These are phyloP conservation scores for Phalera bucephala DNA, from an alignment of 2,888 invertebrate species.

Conservation along the genomic window DNA sequence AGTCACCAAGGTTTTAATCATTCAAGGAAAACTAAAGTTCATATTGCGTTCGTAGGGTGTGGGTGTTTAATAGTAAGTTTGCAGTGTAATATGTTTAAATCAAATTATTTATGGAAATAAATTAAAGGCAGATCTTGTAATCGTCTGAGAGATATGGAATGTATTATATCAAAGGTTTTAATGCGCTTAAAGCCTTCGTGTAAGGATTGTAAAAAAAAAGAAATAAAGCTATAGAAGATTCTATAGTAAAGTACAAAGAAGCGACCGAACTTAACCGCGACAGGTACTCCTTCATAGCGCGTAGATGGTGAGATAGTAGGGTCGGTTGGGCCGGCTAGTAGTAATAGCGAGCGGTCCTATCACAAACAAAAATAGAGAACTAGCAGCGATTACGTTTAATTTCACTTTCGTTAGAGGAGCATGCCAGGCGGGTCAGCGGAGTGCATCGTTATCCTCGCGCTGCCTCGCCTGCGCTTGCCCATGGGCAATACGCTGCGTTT, in stretches of 20 bases:
- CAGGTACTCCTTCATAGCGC: constrained; percentile 10
- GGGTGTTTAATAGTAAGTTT: constrained; percentile 47
- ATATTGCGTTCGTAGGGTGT: constrained; percentile 35
- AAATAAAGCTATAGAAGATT: constrained; percentile 3
- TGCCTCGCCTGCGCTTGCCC: constrained; percentile 18
- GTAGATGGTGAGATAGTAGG: constrained; percentile 30
- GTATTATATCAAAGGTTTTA: constrained; percentile 11
- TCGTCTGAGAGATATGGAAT: constrained; percentile 20
- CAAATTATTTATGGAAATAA: constrained; percentile 47
- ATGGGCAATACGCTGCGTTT: constrained; percentile 36
- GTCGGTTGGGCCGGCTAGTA: constrained; percentile 10
- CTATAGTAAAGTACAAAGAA: background rate
- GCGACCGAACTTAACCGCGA: too few species aligned
- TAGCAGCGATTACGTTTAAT: constrained; percentile 54
- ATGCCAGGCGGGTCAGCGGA: constrained; percentile 58
- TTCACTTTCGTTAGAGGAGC: constrained; percentile 68
- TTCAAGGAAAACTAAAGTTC: constrained; percentile 33
- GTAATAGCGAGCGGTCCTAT: constrained; percentile 32
- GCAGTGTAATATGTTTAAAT: constrained; percentile 44
- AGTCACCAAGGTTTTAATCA: constrained; percentile 24
- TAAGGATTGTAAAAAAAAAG: constrained; percentile 6
- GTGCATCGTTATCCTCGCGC: constrained; percentile 47
- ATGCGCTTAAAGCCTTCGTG: constrained; percentile 3
- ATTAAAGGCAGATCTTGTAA: constrained; percentile 28
- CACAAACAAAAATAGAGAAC: constrained; percentile 51